phyloP scores from a whole-genome alignment of 2,888 invertebrate genomes.

The Brachynemurus nebulosus region DNA sequence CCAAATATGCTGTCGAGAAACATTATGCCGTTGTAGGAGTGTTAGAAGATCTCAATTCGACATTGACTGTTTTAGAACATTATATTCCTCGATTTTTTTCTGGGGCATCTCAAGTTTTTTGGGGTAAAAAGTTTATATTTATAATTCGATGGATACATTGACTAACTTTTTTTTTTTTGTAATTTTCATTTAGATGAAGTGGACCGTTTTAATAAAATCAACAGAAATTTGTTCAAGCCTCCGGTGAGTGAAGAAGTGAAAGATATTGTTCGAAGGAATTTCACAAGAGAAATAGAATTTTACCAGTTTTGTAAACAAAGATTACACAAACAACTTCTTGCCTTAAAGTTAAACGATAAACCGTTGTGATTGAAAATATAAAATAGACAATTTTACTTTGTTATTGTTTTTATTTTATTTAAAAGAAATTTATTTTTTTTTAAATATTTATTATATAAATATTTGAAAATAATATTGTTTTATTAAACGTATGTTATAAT shows the following conservation, averaged over 20 bases:
- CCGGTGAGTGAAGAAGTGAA: conserved; percentile 76
- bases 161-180: not conserved
- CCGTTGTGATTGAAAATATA: too few relatives aligned
- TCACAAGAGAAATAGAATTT: conserved; percentile 81
- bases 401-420: too few relatives aligned
- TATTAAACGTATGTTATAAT: too few relatives aligned
- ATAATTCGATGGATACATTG: conserved; percentile 13
- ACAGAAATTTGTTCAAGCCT: conserved; percentile 76
- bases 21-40: conserved; percentile 84
- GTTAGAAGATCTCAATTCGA: conserved; percentile 74
- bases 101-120: conserved; percentile 64
- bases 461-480: too few relatives aligned
- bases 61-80: conserved; percentile 70
- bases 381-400: too few relatives aligned
- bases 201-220: conserved; percentile 63
- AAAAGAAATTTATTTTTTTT: too few relatives aligned
- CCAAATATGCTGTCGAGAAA: conserved; percentile 72
- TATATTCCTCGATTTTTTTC: conserved; percentile 74
- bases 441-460: too few relatives aligned
- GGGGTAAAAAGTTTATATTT: conserved; percentile 54
- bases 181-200: conserved; percentile 48
- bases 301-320: conserved; percentile 82
- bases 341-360: too few relatives aligned
- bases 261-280: conserved; percentile 70
- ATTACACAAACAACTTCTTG: conserved; percentile 64